phyloP scores from a whole-genome alignment of 2,797 vertebrate species.

The Erithacus rubecula region DNA sequence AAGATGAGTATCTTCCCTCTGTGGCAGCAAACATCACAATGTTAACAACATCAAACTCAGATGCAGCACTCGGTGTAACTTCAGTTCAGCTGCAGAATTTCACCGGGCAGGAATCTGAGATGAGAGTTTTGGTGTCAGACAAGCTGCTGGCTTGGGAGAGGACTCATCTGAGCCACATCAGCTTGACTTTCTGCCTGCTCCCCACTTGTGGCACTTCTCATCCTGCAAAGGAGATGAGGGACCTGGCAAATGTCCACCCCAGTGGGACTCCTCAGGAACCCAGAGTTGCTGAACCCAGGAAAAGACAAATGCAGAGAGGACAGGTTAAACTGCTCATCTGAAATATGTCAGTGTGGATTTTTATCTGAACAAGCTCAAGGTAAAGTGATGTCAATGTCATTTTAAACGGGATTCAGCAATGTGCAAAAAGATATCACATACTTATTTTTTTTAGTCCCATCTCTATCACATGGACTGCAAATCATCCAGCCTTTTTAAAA shows the following conservation, averaged over 20 bases:
- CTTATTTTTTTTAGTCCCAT: not conserved
- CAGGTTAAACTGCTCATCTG: not conserved
- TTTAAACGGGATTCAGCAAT: not conserved
- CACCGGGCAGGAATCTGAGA: not conserved
- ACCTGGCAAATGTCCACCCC: not conserved
- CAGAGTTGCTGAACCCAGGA: not conserved
- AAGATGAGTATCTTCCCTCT: not conserved
- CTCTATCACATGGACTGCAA: not conserved
- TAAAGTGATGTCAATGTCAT: not conserved
- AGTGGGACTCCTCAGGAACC: not conserved
- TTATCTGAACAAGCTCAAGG: not conserved
- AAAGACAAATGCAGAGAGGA: not conserved
- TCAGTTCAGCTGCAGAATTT: not conserved
- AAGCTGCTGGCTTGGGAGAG: not conserved
- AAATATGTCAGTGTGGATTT: not conserved
- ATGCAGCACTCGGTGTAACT: not conserved
- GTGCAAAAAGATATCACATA: not conserved
- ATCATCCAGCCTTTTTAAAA: not conserved
- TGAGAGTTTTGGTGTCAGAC: not conserved
- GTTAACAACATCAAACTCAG: rapidly evolving
- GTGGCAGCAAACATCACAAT: not conserved
- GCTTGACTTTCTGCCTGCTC: not conserved
- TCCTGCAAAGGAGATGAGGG: not conserved
- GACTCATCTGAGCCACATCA: not conserved
- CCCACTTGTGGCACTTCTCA: not conserved